A percentile compares a stretch with the other conserved stretches of the same genome.
Conservation (phyloP, 2,888 invertebrate species). For the Erannis defoliaria region DNA sequence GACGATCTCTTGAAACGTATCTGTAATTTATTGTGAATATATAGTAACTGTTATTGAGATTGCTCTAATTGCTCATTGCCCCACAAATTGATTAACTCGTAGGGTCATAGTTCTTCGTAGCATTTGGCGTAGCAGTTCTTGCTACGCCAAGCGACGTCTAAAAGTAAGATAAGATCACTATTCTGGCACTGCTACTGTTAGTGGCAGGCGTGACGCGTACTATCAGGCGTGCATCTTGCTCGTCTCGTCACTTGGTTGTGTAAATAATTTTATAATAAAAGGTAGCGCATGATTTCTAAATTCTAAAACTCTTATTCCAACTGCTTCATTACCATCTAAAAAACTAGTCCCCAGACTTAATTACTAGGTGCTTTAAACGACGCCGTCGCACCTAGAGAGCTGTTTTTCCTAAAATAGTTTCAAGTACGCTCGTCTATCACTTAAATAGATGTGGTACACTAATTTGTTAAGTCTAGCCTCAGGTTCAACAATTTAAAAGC, state of each 20-base stretch:
- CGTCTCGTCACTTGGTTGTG: no score
- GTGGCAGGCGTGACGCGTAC: no score
- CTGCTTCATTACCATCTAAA: constrained; percentile 7
- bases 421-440: constrained; percentile 10
- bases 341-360: constrained; percentile 5
- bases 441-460: constrained; percentile 13
- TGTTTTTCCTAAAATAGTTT: constrained; percentile 17
- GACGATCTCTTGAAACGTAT: no score
- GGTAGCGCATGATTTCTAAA: no score
- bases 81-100: not conserved
- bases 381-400: constrained; percentile 1
- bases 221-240: no score
- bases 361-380: constrained; percentile 9
- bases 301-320: not conserved
- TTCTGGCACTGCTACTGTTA: no score
- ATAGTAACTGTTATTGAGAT: no score
- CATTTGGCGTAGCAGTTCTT: constrained; percentile 5
- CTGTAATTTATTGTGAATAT: no score
- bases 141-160: not conserved
- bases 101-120: constrained; percentile 2
- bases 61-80: no score
- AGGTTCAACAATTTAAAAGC: constrained; percentile 30
- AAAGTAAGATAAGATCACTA: no score
- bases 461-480: constrained; percentile 22
- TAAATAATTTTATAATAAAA: no score